phyloP scores from a whole-genome alignment of 2,113 vertebrate species.

The Gopherus evgoodei region DNA sequence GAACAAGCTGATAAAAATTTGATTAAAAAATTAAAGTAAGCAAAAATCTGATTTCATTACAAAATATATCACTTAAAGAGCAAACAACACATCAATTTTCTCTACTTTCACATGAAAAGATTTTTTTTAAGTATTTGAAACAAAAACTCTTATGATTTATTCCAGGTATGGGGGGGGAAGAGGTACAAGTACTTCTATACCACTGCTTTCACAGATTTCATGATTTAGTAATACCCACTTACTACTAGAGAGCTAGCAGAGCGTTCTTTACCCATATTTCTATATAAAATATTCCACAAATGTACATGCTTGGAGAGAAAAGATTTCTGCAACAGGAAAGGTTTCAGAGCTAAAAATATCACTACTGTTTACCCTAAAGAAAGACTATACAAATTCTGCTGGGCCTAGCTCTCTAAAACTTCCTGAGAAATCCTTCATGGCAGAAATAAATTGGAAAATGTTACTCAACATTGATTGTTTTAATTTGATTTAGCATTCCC shows the following conservation, averaged over 20 bases:
- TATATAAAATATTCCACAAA: background rate
- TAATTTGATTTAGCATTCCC: background rate
- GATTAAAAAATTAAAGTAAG: background rate
- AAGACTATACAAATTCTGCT: background rate
- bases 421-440: background rate
- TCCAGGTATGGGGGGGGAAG: background rate
- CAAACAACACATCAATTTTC: background rate
- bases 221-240: background rate
- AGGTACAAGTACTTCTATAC: background rate
- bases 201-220: background rate
- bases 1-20: background rate
- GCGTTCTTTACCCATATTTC: background rate
- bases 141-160: background rate
- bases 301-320: rapidly evolving
- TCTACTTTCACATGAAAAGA: background rate
- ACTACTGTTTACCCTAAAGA: background rate
- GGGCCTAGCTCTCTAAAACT: background rate
- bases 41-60: background rate
- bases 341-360: background rate
- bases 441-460: background rate
- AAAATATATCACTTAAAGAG: background rate
- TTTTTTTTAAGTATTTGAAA: background rate
- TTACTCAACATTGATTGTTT: background rate
- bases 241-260: background rate
- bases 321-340: background rate